Evolutionary conservation across 1,140 invertebrate species (phyloP).

Genomic region (Orchestia grillus): DNA sequence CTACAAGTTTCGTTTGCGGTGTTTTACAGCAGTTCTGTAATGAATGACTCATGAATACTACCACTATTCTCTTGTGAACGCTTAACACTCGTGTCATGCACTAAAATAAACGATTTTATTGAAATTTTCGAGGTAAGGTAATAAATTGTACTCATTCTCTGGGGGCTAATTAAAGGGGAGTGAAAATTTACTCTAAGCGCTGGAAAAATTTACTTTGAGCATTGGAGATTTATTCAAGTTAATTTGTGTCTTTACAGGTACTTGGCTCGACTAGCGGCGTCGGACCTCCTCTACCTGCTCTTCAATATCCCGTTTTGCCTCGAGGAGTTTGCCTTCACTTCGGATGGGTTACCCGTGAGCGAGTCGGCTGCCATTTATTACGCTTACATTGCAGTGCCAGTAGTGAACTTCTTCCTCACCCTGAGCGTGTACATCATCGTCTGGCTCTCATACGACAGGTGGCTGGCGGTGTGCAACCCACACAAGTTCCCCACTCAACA

Average conservation of each 20-base stretch:
- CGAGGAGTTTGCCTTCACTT: slow-evolving; percentile 67
- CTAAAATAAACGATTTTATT: not conserved
- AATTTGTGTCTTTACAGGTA: slow-evolving; percentile 66
- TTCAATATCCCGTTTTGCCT: slow-evolving; percentile 69
- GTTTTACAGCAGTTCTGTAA: too few relatives aligned
- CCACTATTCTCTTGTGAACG: not conserved
- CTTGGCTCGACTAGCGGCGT: slow-evolving; percentile 70
- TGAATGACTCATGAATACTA: not conserved
- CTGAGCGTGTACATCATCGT: slow-evolving; percentile 70
- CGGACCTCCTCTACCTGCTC: slow-evolving; percentile 69
- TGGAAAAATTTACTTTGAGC: not conserved
- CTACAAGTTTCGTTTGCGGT: too few relatives aligned
- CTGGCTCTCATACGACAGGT: slow-evolving; percentile 70
- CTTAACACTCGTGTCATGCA: not conserved
- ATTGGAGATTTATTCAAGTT: not conserved
- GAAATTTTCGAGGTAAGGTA: not conserved
- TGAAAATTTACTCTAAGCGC: too few relatives aligned
- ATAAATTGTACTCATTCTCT: not conserved
- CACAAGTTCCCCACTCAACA: slow-evolving; percentile 69
- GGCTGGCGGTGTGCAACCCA: slow-evolving; percentile 70
- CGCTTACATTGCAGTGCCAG: slow-evolving; percentile 69
- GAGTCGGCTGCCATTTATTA: slow-evolving; percentile 69
- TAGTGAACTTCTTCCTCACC: slow-evolving; percentile 70
- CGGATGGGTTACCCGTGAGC: slow-evolving; percentile 51
- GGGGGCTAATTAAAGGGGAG: too few relatives aligned